Evolutionary conservation across 2,888 invertebrate genomes (phyloP), one percentile per base, ranked within the genome.

Genomic region (Spialia ferax): DNA sequence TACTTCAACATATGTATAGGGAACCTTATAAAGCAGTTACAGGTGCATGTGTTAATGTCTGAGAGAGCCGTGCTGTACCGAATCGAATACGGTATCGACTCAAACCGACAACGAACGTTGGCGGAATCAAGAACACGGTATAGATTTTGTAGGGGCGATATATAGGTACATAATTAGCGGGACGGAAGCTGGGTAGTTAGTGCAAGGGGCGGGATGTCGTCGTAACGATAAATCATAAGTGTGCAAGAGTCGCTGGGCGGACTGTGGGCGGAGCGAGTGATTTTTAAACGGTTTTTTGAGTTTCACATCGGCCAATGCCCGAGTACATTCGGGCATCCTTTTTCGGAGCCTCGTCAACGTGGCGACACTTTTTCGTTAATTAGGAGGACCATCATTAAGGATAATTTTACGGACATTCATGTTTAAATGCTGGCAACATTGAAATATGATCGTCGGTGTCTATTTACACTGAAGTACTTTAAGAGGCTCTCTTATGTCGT

Each of bases 241-340:
- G 91, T 86, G 85, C 89, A 83, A 81, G 86, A 88, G 85, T 83
- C 81, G 79, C 82, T 86, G 91, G 92, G 90, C 92, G 91, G 87
- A 84, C 82, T 77, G 85, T 85, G 86, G 93, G 93, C 89, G 93
- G 91, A 79, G 93, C 93, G 86, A 92, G 82, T 88, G 87, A 91
- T 87, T 92, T 92, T 92, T 92, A 92, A 93, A 92, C 90, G 87
- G 90, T 93, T 93, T 93, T 93, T 93, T 92, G 90, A 91, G 89
- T 86, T 85, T 83, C 81, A 79, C 81, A 75, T 79, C 85, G 86
- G 84, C 93, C 93, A 92, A 92, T 91, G 88, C 88, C 84, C 85
- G 86, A 81, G 84, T 85, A 84, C 78, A 86, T 86, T 87, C 86
- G 85, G 82, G 79, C 86, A 81, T 88, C 91, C 91, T 89, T 91